These are phyloP conservation scores for Kryptolebias marmoratus DNA, from an alignment of 2,113 vertebrate species.

Conservation along the genomic window DNA sequence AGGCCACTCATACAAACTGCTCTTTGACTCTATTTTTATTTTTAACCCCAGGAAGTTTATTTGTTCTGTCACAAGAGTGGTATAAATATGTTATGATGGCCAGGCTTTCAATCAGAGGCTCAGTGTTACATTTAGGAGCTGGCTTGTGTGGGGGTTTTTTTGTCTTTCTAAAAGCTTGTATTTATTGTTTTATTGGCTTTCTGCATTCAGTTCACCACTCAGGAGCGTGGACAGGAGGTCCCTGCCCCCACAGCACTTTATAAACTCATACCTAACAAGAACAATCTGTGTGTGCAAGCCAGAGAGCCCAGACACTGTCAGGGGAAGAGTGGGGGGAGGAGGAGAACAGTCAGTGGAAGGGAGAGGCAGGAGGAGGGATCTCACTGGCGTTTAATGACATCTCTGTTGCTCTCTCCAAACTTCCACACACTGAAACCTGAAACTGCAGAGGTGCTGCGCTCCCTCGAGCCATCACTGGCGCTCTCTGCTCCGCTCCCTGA, in stretches of 20 bases:
- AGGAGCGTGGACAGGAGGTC: conserved; percentile 42
- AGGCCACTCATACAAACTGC: conserved; percentile 34
- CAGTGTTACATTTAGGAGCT: background rate
- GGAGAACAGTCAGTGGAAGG: conserved; percentile 40
- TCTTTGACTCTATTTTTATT: conserved; percentile 17
- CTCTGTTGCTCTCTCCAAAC: conserved; percentile 47
- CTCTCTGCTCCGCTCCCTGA: conserved; percentile 36
- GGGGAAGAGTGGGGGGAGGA: conserved; percentile 60
- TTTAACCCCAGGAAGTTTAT: conserved; percentile 12
- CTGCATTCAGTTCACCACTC: conserved; percentile 18
- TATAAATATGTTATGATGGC: background rate
- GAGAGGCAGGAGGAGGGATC: conserved; percentile 67
- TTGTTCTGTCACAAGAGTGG: conserved; percentile 16
- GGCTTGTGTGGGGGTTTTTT: background rate
- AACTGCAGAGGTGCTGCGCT: conserved; percentile 58
- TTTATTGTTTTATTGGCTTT: conserved; percentile 7
- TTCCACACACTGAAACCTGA: conserved; percentile 67
- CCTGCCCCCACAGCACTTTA: conserved; percentile 77
- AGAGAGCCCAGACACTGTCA: conserved; percentile 56
- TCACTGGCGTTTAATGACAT: conserved; percentile 49
- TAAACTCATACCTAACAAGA: conserved; percentile 86
- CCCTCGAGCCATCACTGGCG: conserved; percentile 20
- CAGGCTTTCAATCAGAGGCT: conserved; percentile 4
- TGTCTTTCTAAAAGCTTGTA: background rate
- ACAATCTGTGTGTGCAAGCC: conserved; percentile 87